These are phyloP conservation scores for Cyphomyrus discorhynchus DNA, from an alignment of 2,113 vertebrate species.

Conservation along the genomic window DNA sequence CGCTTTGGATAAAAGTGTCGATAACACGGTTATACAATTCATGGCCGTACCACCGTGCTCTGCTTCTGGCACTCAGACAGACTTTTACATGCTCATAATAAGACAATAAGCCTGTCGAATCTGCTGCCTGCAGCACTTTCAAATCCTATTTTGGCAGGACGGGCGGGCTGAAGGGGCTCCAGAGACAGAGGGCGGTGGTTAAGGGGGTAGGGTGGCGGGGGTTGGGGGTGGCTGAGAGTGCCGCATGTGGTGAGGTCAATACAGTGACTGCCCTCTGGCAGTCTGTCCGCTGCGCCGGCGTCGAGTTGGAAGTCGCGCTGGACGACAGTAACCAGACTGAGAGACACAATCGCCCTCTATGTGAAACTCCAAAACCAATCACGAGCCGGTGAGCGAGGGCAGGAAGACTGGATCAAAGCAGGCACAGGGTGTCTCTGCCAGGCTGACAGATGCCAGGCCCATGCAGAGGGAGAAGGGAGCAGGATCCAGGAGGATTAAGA, in stretches of 20 bases:
- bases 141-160: slow-evolving; percentile 15
- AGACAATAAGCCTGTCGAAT: neutral
- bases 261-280: neutral
- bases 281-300: neutral
- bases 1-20: neutral
- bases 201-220: neutral
- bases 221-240: neutral
- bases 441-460: neutral
- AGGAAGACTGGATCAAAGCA: neutral
- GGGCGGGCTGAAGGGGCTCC: neutral
- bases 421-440: neutral
- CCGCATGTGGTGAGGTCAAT: neutral
- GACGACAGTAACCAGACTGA: neutral
- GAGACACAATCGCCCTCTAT: neutral
- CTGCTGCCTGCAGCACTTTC: slow-evolving; percentile 6
- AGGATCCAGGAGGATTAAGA: neutral
- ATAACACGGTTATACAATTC: neutral
- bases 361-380: neutral
- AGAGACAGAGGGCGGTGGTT: neutral
- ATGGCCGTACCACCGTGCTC: neutral
- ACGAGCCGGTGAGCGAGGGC: neutral
- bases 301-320: neutral
- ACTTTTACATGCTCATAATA: neutral
- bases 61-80: neutral
- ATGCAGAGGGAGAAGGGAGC: neutral